Conservation (phyloP, 92 coral and sea anemone genomes). For the Umimayanthus chanpuru region DNA sequence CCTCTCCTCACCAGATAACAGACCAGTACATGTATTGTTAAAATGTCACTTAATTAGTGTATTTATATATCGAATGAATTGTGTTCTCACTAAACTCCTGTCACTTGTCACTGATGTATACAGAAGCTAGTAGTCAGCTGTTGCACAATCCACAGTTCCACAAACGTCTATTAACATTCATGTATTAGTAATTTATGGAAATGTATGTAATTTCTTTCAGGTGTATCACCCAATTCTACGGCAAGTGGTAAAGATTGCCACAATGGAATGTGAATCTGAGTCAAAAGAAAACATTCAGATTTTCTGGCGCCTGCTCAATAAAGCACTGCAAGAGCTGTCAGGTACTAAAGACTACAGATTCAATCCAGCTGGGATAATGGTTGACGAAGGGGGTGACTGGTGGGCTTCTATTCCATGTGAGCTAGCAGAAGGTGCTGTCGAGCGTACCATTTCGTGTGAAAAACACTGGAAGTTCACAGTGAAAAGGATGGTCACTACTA, state of each 20-base stretch:
- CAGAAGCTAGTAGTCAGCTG: no score
- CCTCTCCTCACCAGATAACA: no score
- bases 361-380: slow-evolving; percentile 61
- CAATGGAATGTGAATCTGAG: slow-evolving; percentile 64
- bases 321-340: slow-evolving; percentile 46
- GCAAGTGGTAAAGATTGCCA: slow-evolving; percentile 62
- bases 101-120: no score
- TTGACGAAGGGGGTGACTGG: slow-evolving; percentile 70
- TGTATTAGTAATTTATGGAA: no score
- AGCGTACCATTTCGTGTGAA: slow-evolving; percentile 66
- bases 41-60: no score
- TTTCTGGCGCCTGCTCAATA: slow-evolving; percentile 58
- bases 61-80: no score
- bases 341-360: slow-evolving; percentile 51
- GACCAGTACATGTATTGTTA: no score
- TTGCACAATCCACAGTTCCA: no score
- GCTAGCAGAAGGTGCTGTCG: slow-evolving; percentile 52
- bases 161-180: no score
- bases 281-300: slow-evolving; percentile 50
- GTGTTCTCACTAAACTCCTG: no score
- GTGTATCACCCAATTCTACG: slow-evolving; percentile 68
- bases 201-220: slow-evolving; percentile 48
- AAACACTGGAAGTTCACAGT: slow-evolving; percentile 68
- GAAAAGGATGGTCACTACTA: slow-evolving; percentile 58
- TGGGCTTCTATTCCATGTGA: slow-evolving; percentile 69